phyloP scores from a whole-genome alignment of 35 echinoderm and acorn worm genomes.

The Lytechinus pictus region DNA sequence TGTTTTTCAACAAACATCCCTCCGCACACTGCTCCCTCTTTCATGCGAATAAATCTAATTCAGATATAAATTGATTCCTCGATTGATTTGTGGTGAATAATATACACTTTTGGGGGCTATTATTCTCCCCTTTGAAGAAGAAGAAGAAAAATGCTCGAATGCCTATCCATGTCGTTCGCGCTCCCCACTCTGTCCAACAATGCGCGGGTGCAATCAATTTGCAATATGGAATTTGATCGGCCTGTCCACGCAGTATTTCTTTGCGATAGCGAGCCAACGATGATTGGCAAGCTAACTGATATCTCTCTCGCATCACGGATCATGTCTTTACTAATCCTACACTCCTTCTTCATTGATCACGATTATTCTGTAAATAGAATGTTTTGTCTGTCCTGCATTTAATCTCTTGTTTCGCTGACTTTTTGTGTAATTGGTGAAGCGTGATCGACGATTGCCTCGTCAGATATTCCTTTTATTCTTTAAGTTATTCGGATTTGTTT shows the following conservation, averaged over 20 bases:
- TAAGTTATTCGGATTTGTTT: slow-evolving; percentile 5
- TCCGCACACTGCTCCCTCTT: background rate
- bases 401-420: background rate
- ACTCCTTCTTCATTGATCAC: slow-evolving; percentile 2
- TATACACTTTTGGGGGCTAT: background rate
- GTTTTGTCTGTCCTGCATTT: background rate
- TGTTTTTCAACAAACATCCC: too few relatives aligned
- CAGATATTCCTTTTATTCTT: background rate
- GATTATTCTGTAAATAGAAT: slow-evolving; percentile 1
- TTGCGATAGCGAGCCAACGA: background rate
- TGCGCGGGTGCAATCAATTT: background rate
- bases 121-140: background rate
- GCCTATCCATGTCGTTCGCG: background rate
- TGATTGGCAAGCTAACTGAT: background rate
- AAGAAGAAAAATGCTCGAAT: background rate
- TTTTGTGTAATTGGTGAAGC: background rate
- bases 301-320: background rate
- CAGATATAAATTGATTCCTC: slow-evolving; percentile 1
- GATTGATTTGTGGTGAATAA: background rate
- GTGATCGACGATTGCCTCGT: background rate
- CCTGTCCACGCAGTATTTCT: background rate
- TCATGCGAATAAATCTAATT: background rate
- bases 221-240: background rate
- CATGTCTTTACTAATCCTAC: background rate
- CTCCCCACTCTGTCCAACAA: background rate